Percentiles rank a stretch among this genome's conserved stretches.
Conservation (phyloP, 2,888 invertebrate species). For the Hybos culiciformis region DNA sequence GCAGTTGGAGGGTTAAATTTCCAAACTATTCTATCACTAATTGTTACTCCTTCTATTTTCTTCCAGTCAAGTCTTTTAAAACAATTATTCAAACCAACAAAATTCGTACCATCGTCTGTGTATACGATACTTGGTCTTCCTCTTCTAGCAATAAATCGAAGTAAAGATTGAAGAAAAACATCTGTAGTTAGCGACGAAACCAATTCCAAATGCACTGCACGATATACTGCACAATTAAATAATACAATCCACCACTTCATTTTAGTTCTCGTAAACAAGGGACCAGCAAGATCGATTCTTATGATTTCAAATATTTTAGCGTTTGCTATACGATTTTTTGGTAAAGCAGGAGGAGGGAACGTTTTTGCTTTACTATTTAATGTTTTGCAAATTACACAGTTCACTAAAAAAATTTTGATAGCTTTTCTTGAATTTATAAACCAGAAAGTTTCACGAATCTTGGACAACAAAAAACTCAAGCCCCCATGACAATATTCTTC, state of each 20-base stretch:
- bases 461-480: conserved; percentile 14
- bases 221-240: conserved; percentile 4
- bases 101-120: conserved; percentile 2
- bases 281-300: conserved; percentile 5
- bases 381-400: conserved; percentile 15
- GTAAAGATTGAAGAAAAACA: not conserved
- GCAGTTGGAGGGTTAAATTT: conserved; percentile 29
- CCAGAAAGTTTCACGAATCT: conserved; percentile 17
- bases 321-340: conserved; percentile 2
- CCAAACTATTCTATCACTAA: conserved; percentile 17
- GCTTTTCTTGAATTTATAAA: conserved; percentile 15
- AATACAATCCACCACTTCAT: not conserved
- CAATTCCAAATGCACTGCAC: conserved; percentile 3
- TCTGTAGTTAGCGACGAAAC: conserved; percentile 1
- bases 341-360: not conserved
- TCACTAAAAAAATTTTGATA: conserved; percentile 12
- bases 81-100: not conserved
- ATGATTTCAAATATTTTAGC: conserved; percentile 3
- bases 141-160: not conserved
- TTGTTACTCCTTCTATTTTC: conserved; percentile 3
- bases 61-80: not conserved
- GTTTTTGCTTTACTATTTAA: not conserved
- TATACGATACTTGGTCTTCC: not conserved
- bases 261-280: not conserved
- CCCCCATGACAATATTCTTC: conserved; percentile 9